These are phyloP conservation scores for Sebastes iracundus DNA, from an alignment of 2,797 vertebrate species.

Conservation along the genomic window DNA sequence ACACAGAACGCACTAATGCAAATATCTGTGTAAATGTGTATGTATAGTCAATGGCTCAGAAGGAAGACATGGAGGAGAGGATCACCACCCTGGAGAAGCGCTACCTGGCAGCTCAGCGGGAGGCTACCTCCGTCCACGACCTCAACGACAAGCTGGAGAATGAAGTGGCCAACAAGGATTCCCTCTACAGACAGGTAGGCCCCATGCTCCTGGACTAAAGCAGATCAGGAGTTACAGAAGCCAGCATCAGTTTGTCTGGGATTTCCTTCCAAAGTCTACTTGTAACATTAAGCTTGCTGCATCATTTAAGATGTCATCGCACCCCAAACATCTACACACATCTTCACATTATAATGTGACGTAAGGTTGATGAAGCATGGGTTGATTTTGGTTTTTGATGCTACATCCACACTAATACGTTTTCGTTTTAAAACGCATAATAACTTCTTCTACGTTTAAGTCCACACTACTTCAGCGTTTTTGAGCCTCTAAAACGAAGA, in stretches of 20 bases:
- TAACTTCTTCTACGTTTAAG: too few species aligned
- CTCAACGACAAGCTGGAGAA: slow-evolving; percentile 98
- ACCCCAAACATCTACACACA: not conserved
- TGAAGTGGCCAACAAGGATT: slow-evolving; percentile 97
- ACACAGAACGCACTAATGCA: not conserved
- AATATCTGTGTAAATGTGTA: slow-evolving; percentile 5
- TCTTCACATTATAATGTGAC: not conserved
- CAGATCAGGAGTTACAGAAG: not conserved
- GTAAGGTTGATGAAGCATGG: not conserved
- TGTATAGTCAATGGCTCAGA: slow-evolving; percentile 92
- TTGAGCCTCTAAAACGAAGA: too few species aligned
- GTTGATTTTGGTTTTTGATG: not conserved
- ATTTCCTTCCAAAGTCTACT: not conserved
- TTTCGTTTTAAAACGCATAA: too few species aligned
- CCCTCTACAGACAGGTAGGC: slow-evolving; percentile 90
- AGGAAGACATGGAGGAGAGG: slow-evolving; percentile 98
- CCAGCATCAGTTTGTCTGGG: not conserved
- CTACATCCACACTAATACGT: too few species aligned
- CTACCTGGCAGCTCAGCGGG: slow-evolving; percentile 96
- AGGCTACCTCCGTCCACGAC: slow-evolving; percentile 97
- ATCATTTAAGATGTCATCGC: not conserved
- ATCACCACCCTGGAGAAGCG: slow-evolving; percentile 98
- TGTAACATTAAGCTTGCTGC: not conserved
- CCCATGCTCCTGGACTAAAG: not conserved
- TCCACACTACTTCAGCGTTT: too few species aligned